Base-by-base conservation (phyloP, 2,113 vertebrate genomes). In the Bubo bubo region DNA sequence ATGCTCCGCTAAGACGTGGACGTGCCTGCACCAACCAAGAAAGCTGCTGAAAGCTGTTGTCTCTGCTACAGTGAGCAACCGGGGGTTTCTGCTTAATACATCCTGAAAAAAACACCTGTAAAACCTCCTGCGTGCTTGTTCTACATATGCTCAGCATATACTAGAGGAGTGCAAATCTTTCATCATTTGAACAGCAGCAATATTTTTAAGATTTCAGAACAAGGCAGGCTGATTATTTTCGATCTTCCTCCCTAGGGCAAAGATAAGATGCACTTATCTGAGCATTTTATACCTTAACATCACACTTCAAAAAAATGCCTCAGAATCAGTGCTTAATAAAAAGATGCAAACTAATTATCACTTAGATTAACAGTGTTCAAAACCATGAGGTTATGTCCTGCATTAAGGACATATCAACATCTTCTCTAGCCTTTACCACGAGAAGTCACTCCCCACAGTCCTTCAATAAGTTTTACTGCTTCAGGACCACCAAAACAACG, bases 351-450 rank as follows among this genome's bases (percentile, higher is more conserved):
- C 67, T 26, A 84, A 37, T 72, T 53, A 43, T 32, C 45, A 39
- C 15, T 41, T 18, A 28, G 21, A 35, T 66, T 39, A 58, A 45
- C 12, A 53, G 27, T 21, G 37, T 8, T 75, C 27, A 45, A 59
- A 85, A 18, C 13, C 37, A 37, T 2, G 45, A 66, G 18, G 53
- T 20, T 37, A 21, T 16, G 24, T 9, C 62, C 67, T 43, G 34
- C 41, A 72, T n/a, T 60, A 21, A 68, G 41, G 45, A 60, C 0
- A 0, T 8, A 4, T 0, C 3, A 52, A 8, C 14, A 49, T 43
- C 35, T 76, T 75, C 41, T 47, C 43, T 10, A 56, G 53, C 28
- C 45, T 70, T 59, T 63, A 55, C 63, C 2, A 3, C 2, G 10
- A 22, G 41, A 80, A 84, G 50, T 50, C 73, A 84, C 17, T 32